Base-by-base conservation (phyloP, 2,797 vertebrate genomes). In the Clarias platycephalus region DNA sequence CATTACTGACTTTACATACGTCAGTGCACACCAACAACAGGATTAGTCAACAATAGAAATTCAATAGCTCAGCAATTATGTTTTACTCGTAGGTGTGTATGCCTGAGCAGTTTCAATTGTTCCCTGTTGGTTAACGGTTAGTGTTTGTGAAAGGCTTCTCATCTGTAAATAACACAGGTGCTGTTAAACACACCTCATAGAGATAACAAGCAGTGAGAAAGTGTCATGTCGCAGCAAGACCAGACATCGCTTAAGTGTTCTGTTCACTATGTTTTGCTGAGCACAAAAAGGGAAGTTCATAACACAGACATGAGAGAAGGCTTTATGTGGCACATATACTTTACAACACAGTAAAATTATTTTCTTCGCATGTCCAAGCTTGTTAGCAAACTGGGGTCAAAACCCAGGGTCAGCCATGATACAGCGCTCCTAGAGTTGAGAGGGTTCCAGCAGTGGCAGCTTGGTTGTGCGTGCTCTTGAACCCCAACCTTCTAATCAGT, bases 71-170 rank as follows among this genome's bases (percentile, higher is more conserved):
- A 78, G 71, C 62, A 55, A 34, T 77, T 58, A 62, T 5, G n/a
- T 76, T 88, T 80, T 67, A 82, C n/a, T 62, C 53, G 63, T 53
- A 31, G 63, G 58, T 62, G 57, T 84, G 66, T 76, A 86, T 31
- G 70, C 74, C 70, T 84, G 86, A 83, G 31, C 81, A 64, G 40
- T 81, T 86, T 62, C 3, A 40, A 1, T 18, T 10, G 34, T 78
- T 78, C 31, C 75, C 75, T 78, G 13, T 62, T 78, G 78, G 74
- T 81, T 86, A 34, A 68, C 60, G 37, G 82, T 85, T 66, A 67
- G 60, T 40, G 60, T 84, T 80, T 67, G 26, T 75, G 44, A 88
- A 86, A 81, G 34, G 63, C 16, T 78, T 74, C 24, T 22, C 9
- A 76, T n/a, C 20, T 67, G 66, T 79, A 74, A 79, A 70, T 28